Base-by-base conservation (phyloP, 2,888 invertebrate genomes). In the Leucoptera coffeella region DNA sequence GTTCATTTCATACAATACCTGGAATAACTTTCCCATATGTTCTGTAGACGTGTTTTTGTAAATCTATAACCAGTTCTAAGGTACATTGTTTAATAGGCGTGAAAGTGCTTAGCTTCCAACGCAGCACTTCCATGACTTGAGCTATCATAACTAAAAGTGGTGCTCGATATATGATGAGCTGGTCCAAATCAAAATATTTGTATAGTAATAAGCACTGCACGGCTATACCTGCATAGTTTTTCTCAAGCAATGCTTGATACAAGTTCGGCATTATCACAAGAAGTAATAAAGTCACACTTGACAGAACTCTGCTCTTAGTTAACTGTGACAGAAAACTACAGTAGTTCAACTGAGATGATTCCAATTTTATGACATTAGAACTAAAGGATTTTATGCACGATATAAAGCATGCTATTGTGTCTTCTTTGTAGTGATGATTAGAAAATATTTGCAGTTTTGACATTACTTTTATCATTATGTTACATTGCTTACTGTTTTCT, bases 71-170 rank as follows among this genome's bases (percentile, higher is more conserved):
- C 4, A 43, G 33, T 22, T 56, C 43, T n/a, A 69, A 35, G 14
- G 55, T 45, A 5, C 32, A 26, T 8, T 59, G 49, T n/a, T 47
- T 41, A n/a, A 37, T 31, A 1, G 38, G 9, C 22, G 37, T 29
- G 38, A 56, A 71, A 17, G 49, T 49, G 12, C 43, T 43, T 7
- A 59, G 45, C 26, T 50, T 56, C 60, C 62, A 61, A 12, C 71
- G 41, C 2, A 54, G 48, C 3, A 42, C 37, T 30, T 61, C 54
- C 24, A 71, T 33, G 3, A 62, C 46, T 39, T 64, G 65, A 8
- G 49, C 61, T 12, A 65, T 32, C 59, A 64, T 59, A 2, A 56
- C 61, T 20, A 69, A 35, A 41, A 61, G 46, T n/a, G 71, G 65
- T 8, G 61, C 59, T 23, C 62, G 44, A 34, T 56, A 64, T 25